Base-by-base conservation (phyloP, 2,888 invertebrate species). In the Julus scandinavius region DNA sequence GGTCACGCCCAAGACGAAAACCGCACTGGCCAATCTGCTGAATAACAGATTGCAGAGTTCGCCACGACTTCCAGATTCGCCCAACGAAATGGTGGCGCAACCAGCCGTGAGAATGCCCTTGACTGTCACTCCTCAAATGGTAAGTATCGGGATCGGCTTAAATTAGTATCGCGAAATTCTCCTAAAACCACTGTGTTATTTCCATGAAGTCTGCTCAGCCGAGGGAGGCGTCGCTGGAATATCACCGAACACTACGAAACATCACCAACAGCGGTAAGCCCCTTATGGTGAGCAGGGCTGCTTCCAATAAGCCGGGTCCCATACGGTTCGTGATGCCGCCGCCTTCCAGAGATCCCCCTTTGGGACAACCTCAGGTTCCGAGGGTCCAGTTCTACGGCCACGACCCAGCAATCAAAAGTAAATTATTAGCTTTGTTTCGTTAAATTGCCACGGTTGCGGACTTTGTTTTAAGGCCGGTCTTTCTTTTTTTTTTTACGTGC, bases 11-110 rank as follows among this genome's bases (percentile, higher is more conserved):
- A 97, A 97, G 93, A 97, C 98, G 3, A 99, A 98, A 93, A 98
- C 98, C 0, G 98, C 98, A 0, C 93, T 99, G 89, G 98, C 98
- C 20, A 97, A 98, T 92, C 97, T 98, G 96, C 93, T 98, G 89
- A 97, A 96, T 91, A 97, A 95, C 91, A 94, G 97, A 86, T 92
- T 96, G 89, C 95, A 95, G 91, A 91, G 91, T 1, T 87, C 88
- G 58, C 80, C 86, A 13, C 85, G 89, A 89, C 89, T 90, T 87
- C 90, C 90, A 88, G 91, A 90, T 87, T 63, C 63, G 6, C 87
- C 86, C 29, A 87, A 72, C 17, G 87, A 38, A 88, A 88, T 89
- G 89, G 89, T 88, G 89, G 89, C 84, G 80, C 58, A 45, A 45
- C 58, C 29, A 29, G 84, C 86, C 86, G 88, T 87, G 58, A 58